Evolutionary conservation across 2,888 invertebrate species (phyloP).

Genomic region (Drosophila borealis): DNA sequence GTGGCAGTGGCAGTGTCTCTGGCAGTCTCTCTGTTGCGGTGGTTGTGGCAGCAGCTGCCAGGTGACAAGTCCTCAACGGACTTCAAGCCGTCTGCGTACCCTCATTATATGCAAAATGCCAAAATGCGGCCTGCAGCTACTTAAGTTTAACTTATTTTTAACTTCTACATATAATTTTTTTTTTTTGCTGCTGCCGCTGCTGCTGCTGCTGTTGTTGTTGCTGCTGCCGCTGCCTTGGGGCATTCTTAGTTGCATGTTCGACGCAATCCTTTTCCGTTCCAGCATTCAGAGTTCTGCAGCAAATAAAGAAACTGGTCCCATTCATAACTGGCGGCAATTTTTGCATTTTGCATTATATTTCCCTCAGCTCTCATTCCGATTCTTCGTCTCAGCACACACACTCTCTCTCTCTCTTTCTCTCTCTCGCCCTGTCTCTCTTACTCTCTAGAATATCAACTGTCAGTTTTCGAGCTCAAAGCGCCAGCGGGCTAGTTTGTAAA

Average conservation of each 20-base stretch:
- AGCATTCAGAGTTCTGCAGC: conserved; percentile 47
- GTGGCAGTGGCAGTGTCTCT: not conserved
- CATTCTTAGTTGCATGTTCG: conserved; percentile 79
- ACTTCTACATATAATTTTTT: conserved; percentile 68
- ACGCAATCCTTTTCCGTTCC: conserved; percentile 77
- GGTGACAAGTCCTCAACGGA: conserved; percentile 65
- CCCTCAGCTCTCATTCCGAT: conserved; percentile 45
- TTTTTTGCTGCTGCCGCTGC: conserved; percentile 3
- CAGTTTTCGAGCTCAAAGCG: conserved; percentile 77
- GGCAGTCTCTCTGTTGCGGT: conserved; percentile 1
- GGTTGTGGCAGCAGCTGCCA: conserved; percentile 48
- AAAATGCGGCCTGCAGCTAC: conserved; percentile 67
- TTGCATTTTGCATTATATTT: conserved; percentile 74
- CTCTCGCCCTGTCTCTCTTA: conserved; percentile 1
- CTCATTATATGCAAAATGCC: conserved; percentile 78
- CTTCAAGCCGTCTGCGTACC: conserved; percentile 42
- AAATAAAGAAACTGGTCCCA: conserved; percentile 80
- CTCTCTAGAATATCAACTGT: conserved; percentile 78
- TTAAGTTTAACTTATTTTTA: conserved; percentile 80
- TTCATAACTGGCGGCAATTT: conserved; percentile 79
- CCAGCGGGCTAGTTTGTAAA: conserved; percentile 76
- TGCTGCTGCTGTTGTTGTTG: conserved; percentile 14
- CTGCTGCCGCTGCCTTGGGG: conserved; percentile 43
- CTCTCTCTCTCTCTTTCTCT: conserved; percentile 23
- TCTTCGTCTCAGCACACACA: conserved; percentile 8